Evolutionary conservation across 2,888 invertebrate species (phyloP), one percentile per base, ranked within the genome.

Genomic region (Halocaridina rubra): DNA sequence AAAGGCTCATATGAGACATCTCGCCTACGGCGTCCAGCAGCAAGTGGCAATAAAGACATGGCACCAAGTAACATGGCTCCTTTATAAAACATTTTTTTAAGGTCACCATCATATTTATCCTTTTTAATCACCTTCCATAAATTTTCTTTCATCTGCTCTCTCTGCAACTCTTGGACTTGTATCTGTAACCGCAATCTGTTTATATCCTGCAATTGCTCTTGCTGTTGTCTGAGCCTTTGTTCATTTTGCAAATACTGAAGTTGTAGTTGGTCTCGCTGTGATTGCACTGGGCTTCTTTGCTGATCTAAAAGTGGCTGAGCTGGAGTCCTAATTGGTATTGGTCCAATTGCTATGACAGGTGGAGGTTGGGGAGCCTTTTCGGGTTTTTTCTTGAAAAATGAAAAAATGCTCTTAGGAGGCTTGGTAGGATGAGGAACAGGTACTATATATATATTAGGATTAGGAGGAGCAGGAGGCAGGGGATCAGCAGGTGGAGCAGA

Each of bases 151-250:
- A 86, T n/a, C 3, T 81, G 33, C 5, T 88, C 80, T 33, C 80
- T 32, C 69, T 86, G 86, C 30, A 77, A 29, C 59, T 82, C 84
- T 61, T 88, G 81, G 13, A 88, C 67, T 67, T 67, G 10, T 72
- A 89, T 59, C 89, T 89, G 84, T 76, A 85, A 29, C 78, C 89
- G 74, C 84, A 88, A 19, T 69, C 85, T 80, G 88, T 89, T 27
- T 88, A 89, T 85, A 89, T 89, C 27, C 84, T 86, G 39, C 88
- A 96, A 3, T 95, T 95, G 91, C 92, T 96, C 3, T 95, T 94
- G 90, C 93, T 96, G 89, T 92, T 94, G 46, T 98, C 98, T 98
- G 97, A 98, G 90, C 24, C 53, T 24, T 22, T 80, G 77, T 22
- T 84, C 53, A 24, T 86, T 86, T 24, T 67, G 32, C 22, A 78